phyloP scores from a whole-genome alignment of 2,888 invertebrate genomes.

The Shargacucullia verbasci region DNA sequence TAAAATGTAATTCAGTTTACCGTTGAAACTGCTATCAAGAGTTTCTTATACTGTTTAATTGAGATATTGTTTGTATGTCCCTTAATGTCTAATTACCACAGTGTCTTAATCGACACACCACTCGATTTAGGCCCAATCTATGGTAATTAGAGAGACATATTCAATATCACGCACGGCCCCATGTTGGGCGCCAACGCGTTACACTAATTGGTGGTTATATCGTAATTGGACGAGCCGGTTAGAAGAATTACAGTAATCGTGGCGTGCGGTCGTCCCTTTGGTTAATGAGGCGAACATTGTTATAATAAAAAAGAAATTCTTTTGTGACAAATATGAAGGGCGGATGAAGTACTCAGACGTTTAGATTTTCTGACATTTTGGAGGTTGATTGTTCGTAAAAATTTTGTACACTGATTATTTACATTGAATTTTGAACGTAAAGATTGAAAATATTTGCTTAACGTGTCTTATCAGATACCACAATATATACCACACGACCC shows the following conservation, averaged over 20 bases:
- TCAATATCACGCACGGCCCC: conserved; percentile 68
- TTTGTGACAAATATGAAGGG: conserved; percentile 18
- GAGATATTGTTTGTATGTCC: not conserved
- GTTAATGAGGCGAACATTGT: conserved; percentile 55
- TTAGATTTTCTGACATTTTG: not conserved
- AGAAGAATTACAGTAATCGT: conserved; percentile 50
- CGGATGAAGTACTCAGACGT: not conserved
- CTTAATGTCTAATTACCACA: conserved; percentile 13
- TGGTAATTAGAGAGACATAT: conserved; percentile 58
- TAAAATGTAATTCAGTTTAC: no score
- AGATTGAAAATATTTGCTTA: not conserved
- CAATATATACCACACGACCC: not conserved
- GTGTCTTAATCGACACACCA: conserved; percentile 20
- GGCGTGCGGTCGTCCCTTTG: conserved; percentile 53
- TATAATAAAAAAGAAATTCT: conserved; percentile 25
- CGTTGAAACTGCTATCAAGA: no score
- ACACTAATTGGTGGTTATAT: conserved; percentile 69
- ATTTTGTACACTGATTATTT: not conserved
- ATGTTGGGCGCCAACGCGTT: conserved; percentile 63
- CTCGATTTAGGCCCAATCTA: conserved; percentile 30
- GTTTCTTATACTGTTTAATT: no score
- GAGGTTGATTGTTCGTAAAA: not conserved
- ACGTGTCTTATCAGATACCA: no score
- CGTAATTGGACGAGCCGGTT: conserved; percentile 65
- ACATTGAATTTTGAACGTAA: not conserved